Conservation (phyloP, 2,888 invertebrate species). For the Chorisops tibialis region DNA sequence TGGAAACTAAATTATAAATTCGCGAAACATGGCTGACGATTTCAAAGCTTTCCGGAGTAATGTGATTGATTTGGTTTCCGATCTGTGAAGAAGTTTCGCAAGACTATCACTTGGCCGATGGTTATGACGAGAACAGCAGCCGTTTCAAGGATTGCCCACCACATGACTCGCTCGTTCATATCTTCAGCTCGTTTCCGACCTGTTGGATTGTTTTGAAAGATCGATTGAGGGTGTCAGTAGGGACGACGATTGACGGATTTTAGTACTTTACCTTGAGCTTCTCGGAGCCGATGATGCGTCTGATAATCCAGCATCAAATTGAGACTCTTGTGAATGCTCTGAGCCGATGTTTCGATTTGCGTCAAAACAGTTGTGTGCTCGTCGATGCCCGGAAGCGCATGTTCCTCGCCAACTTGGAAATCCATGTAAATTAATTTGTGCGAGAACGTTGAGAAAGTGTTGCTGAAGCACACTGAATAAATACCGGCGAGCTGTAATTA, state of each 20-base stretch:
- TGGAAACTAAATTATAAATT: constrained; percentile 24
- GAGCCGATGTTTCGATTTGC: constrained; percentile 89
- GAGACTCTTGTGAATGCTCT: constrained; percentile 84
- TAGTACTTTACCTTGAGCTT: constrained; percentile 67
- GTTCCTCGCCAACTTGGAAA: constrained; percentile 91
- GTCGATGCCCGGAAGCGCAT: constrained; percentile 69
- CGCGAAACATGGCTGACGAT: not conserved
- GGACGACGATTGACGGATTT: not conserved
- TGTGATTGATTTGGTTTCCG: constrained; percentile 57
- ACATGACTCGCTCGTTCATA: constrained; percentile 87
- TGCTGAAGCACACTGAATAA: constrained; percentile 92
- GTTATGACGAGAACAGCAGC: constrained; percentile 78
- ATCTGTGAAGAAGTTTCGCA: constrained; percentile 87
- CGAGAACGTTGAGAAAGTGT: constrained; percentile 98
- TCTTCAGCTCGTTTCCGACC: constrained; percentile 93
- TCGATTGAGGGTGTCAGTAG: not conserved
- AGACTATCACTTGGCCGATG: constrained; percentile 85
- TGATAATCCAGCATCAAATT: constrained; percentile 90
- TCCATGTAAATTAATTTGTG: constrained; percentile 99
- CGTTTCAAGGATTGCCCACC: constrained; percentile 91
- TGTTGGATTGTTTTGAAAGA: constrained; percentile 14
- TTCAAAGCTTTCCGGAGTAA: constrained; percentile 43
- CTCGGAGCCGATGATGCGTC: constrained; percentile 92
- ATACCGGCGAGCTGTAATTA: constrained; percentile 60
- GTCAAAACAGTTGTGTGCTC: constrained; percentile 92